These are phyloP conservation scores for Epinephelus coioides DNA, from an alignment of 2,797 vertebrate species.

Conservation along the genomic window DNA sequence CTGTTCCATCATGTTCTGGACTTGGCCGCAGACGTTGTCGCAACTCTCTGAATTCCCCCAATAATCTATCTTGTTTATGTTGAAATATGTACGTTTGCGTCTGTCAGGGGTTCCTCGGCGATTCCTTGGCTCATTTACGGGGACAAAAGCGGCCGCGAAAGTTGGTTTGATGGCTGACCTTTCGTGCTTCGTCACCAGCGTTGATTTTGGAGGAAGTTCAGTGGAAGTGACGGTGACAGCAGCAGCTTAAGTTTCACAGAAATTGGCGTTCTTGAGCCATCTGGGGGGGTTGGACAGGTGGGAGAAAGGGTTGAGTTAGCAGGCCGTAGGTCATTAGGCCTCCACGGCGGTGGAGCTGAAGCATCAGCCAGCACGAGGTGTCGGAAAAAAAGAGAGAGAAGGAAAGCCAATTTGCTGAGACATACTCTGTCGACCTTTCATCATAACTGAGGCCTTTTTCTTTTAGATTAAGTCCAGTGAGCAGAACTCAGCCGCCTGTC, in stretches of 20 bases:
- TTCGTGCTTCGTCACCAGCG: conserved; percentile 8
- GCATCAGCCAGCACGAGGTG: conserved; percentile 55
- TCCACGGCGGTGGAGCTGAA: conserved; percentile 54
- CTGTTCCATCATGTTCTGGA: conserved; percentile 56
- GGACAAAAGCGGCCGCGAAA: neutral
- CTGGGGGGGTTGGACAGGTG: conserved; percentile 55
- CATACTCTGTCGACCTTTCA: conserved; percentile 75
- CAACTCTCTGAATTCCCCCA: conserved; percentile 31
- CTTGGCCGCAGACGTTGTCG: conserved; percentile 16
- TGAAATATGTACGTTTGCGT: conserved; percentile 6
- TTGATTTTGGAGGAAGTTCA: conserved; percentile 22
- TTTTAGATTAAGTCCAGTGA: conserved; percentile 79
- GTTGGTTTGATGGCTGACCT: neutral
- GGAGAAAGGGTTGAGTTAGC: conserved; percentile 46
- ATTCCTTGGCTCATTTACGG: too few relatives aligned
- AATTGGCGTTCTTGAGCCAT: neutral
- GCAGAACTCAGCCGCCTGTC: conserved; percentile 71
- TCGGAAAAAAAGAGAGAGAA: conserved; percentile 24
- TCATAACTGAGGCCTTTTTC: conserved; percentile 72
- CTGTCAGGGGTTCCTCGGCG: neutral
- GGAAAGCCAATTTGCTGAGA: conserved; percentile 78
- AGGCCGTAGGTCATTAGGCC: conserved; percentile 74
- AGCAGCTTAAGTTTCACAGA: conserved; percentile 28
- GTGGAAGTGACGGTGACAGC: neutral
- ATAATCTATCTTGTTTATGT: conserved; percentile 4